A percentile compares a stretch with the other conserved stretches of the same genome.
Conservation (phyloP, 2,797 vertebrate genomes). For the Carapus acus region DNA sequence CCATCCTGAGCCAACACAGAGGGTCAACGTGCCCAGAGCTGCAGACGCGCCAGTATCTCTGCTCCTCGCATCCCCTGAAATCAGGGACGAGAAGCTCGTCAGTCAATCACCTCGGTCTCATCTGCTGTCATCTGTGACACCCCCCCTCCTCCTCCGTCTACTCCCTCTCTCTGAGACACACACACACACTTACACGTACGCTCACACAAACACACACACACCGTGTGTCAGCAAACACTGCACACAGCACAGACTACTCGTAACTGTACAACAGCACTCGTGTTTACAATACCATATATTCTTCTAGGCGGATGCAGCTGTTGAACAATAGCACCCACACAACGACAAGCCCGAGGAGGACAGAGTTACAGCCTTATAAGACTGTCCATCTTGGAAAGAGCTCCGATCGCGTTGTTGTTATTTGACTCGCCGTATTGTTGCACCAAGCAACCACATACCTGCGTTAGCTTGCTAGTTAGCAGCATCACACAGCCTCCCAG, state of each 20-base stretch:
- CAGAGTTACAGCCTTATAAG: neutral
- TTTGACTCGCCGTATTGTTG: conserved; percentile 58
- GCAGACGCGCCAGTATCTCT: conserved; percentile 76
- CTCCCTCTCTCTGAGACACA: too few species aligned
- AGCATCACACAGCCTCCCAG: conserved; percentile 34
- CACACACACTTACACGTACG: too few species aligned
- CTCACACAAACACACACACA: too few species aligned
- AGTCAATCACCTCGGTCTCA: too few species aligned
- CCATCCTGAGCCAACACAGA: conserved; percentile 84
- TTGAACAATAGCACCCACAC: neutral
- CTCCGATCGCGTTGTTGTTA: conserved; percentile 46
- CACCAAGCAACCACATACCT: conserved; percentile 63
- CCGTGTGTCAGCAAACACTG: conserved; percentile 47
- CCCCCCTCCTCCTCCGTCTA: too few species aligned
- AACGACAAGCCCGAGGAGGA: neutral
- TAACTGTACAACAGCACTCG: neutral
- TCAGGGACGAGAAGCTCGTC: conserved; percentile 11
- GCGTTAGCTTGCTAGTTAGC: conserved; percentile 41
- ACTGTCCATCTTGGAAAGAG: conserved; percentile 8
- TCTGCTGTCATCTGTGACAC: too few species aligned
- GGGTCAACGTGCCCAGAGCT: conserved; percentile 82
- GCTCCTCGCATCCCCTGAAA: conserved; percentile 82
- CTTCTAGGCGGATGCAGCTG: neutral
- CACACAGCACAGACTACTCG: neutral
- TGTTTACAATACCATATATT: neutral